A percentile compares a stretch with the other conserved stretches of the same genome.
Evolutionary conservation across 2,113 vertebrate species (phyloP).

Genomic region (Oenanthe oenanthe): DNA sequence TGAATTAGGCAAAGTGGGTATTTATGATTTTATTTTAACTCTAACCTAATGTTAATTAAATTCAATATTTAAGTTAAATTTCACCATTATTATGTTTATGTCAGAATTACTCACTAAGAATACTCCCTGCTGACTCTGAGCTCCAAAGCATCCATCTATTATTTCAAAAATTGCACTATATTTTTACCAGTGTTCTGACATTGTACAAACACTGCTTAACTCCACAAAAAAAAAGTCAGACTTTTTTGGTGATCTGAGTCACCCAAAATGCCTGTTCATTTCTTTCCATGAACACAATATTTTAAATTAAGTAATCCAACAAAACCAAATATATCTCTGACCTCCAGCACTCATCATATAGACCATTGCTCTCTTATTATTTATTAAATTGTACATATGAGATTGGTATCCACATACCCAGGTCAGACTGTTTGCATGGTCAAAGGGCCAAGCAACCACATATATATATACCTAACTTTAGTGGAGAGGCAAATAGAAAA

Average conservation of each 20-base stretch:
- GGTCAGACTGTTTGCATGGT: not conserved
- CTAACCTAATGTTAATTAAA: slow-evolving; percentile 10
- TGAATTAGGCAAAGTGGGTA: slow-evolving; percentile 5
- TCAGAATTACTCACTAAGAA: not conserved
- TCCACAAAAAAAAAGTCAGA: not conserved
- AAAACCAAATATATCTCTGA: not conserved
- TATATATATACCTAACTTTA: not conserved
- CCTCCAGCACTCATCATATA: not conserved
- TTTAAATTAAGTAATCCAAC: not conserved
- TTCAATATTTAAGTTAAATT: slow-evolving; percentile 13
- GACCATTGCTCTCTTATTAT: not conserved
- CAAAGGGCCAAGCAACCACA: not conserved
- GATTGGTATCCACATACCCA: not conserved
- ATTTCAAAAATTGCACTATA: not conserved
- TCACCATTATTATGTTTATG: not conserved
- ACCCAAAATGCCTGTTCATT: not conserved
- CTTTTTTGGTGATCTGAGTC: not conserved
- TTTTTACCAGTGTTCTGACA: not conserved
- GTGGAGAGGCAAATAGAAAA: not conserved
- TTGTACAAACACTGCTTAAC: not conserved
- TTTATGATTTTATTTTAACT: slow-evolving; percentile 13
- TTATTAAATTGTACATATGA: not conserved
- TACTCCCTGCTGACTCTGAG: not conserved
- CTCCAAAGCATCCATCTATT: not conserved
- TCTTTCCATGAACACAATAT: not conserved